Base-by-base conservation (phyloP, 2,888 invertebrate genomes). In the Catocala sponsa region DNA sequence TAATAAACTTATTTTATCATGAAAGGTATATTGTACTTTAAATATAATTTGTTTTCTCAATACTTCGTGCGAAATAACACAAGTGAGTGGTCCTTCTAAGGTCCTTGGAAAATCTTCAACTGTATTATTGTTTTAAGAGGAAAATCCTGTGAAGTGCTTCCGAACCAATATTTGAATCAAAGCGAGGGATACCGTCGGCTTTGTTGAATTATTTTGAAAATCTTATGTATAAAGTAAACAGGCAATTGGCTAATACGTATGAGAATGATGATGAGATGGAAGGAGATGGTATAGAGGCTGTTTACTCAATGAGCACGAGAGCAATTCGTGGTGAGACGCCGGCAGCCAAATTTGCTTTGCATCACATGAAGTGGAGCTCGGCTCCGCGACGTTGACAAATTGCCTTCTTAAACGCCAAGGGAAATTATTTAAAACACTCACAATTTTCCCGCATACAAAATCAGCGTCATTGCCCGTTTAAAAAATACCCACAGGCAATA, bases 381-480 rank as follows among this genome's bases (percentile, higher is more conserved):
- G 49, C 63, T 52, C 59, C 50, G 46, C 70, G 86, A 88, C 85
- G 73, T 85, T 88, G 87, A 88, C 84, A 88, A 88, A 88, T 88
- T 83, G 76, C 76, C 68, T 70, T 48, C 62, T 68, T 67, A 70
- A 68, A 80, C 78, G 78, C 78, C 85, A 66, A 74, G 87, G 83
- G 84, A 85, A 86, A 85, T 87, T 85, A 87, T 87, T 83, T 84
- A 80, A 86, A 87, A 81, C 74, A 81, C 77, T 80, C 70, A 62
- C 60, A 65, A 63, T 77, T 72, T 70, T 59, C 60, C 65, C 44
- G 62, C 59, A 48, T 48, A 63, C 58, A 56, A 65, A 63, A 59
- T 57, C 32, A 46, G 60, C 52, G 54, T 69, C 50, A 65, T 65
- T 63, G 61, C 51, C 43, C 62, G 57, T 53, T 51, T 62, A 49